Evolutionary conservation across 2,113 vertebrate species (phyloP).

Genomic region (Damaliscus lunatus): DNA sequence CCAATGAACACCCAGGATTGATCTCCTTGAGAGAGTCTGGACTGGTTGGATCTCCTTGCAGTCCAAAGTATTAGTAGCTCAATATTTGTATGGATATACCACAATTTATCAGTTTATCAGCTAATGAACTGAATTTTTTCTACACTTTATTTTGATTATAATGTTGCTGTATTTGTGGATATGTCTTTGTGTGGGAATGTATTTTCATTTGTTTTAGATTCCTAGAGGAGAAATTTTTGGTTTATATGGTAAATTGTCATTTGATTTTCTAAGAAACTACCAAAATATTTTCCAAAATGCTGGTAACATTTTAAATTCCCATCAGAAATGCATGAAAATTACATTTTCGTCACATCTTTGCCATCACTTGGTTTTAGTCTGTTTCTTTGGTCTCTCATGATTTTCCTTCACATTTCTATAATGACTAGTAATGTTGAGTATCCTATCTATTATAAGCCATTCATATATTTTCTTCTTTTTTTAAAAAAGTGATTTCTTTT

Average conservation of each 20-base stretch:
- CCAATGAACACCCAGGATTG: too few relatives aligned
- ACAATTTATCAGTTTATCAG: neutral
- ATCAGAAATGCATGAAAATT: neutral
- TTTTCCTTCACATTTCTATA: neutral
- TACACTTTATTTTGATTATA: neutral
- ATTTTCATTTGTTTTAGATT: neutral
- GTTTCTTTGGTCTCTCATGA: neutral
- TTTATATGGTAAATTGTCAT: neutral
- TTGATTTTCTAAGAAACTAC: neutral
- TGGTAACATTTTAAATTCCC: neutral
- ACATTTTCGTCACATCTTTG: neutral
- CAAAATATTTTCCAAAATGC: neutral
- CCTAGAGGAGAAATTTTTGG: neutral
- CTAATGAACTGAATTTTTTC: neutral
- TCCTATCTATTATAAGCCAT: neutral
- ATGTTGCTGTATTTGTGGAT: neutral
- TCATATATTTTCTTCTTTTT: neutral
- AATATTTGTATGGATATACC: neutral
- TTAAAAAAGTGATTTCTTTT: neutral
- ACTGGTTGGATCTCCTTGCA: too few relatives aligned
- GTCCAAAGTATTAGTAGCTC: neutral
- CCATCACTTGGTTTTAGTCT: neutral
- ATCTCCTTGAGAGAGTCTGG: too few relatives aligned
- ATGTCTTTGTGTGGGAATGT: neutral
- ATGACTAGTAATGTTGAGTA: neutral